Conservation (phyloP, 1,140 invertebrate species). For the Drosophila orena region DNA sequence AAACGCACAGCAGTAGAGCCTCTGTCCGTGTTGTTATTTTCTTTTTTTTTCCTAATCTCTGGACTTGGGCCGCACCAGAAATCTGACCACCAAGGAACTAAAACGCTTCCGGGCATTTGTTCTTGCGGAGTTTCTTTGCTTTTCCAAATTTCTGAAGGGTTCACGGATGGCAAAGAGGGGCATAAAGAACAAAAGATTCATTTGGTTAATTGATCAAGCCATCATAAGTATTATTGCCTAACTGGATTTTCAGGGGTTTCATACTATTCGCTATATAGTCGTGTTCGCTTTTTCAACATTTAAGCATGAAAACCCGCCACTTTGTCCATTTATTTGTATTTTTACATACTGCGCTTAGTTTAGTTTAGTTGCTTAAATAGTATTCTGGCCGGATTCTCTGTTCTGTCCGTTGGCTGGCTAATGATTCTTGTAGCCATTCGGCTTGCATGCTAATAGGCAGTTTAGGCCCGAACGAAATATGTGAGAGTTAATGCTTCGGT, state of each 20-base stretch:
- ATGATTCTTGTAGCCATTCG: conserved; percentile 35
- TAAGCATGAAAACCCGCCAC: no score
- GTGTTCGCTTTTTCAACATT: no score
- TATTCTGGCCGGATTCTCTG: conserved; percentile 3
- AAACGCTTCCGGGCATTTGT: conserved; percentile 48
- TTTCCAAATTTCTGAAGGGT: conserved; percentile 8
- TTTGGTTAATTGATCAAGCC: conserved; percentile 20
- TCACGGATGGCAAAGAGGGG: conserved; percentile 6
- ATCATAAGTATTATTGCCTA: conserved; percentile 1
- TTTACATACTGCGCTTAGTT: neutral
- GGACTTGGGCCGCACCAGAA: conserved; percentile 19
- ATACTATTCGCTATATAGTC: no score
- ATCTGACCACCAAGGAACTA: conserved; percentile 53
- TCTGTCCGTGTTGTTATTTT: conserved; percentile 36
- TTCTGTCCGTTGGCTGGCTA: conserved; percentile 21
- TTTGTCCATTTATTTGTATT: no score
- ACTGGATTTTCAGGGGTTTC: no score
- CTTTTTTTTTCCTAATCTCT: conserved; percentile 33
- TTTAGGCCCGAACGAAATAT: conserved; percentile 31
- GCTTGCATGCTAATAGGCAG: conserved; percentile 61
- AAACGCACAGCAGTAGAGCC: conserved; percentile 27
- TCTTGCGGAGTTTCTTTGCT: conserved; percentile 19
- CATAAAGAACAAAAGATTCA: neutral
- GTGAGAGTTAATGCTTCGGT: conserved; percentile 51
- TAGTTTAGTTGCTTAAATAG: neutral